Evolutionary conservation across 2,888 invertebrate genomes (phyloP).

Genomic region (Himalopsyche kuldschensis): DNA sequence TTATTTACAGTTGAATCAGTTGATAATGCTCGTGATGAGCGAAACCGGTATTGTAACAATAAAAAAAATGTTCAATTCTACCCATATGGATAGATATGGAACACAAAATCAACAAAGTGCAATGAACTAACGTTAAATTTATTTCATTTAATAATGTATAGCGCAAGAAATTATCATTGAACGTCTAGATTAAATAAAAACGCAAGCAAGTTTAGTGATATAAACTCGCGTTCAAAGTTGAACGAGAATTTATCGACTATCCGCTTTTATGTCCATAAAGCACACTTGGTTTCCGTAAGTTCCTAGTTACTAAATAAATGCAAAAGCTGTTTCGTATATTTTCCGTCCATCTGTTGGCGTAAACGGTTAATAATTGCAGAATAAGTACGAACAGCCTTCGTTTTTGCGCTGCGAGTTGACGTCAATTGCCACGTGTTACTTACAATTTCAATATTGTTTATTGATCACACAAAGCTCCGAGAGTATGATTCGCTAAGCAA

Average conservation of each 20-base stretch:
- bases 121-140: too few species aligned
- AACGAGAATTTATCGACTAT: not conserved
- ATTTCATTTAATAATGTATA: too few species aligned
- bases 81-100: too few species aligned
- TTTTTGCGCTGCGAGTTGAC: conserved; percentile 1
- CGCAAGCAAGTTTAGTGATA: not conserved
- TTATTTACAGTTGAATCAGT: too few species aligned
- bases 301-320: not conserved
- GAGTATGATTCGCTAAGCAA: not conserved
- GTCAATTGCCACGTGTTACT: conserved; percentile 9
- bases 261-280: not conserved
- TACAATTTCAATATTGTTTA: conserved; percentile 15
- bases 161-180: too few species aligned
- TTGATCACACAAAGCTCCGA: not conserved
- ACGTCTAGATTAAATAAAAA: not conserved
- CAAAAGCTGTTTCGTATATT: not conserved
- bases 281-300: not conserved
- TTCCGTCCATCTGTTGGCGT: not conserved
- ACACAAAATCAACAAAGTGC: too few species aligned
- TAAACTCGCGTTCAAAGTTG: not conserved
- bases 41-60: too few species aligned
- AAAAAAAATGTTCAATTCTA: too few species aligned
- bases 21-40: too few species aligned
- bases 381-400: not conserved
- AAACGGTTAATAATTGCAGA: not conserved